phyloP scores from a whole-genome alignment of 2,113 vertebrate genomes.

The Heterotilapia buettikoferi region DNA sequence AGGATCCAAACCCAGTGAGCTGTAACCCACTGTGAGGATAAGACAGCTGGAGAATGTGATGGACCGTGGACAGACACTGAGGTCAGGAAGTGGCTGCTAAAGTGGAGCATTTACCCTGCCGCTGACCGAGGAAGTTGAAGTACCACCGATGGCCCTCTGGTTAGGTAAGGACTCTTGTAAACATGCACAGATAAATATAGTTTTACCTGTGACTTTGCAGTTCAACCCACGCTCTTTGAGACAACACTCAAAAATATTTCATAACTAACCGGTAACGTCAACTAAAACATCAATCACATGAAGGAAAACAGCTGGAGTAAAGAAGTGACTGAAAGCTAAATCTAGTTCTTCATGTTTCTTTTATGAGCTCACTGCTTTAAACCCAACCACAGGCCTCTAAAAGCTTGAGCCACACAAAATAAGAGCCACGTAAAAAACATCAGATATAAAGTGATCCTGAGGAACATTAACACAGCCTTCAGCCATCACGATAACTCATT shows the following conservation, averaged over 20 bases:
- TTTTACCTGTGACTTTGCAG: not conserved
- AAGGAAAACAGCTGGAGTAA: not conserved
- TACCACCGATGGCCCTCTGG: not conserved
- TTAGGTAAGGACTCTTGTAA: constrained; percentile 35
- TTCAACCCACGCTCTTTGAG: not conserved
- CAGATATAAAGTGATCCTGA: not conserved
- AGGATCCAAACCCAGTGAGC: not conserved
- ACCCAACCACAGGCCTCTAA: not conserved
- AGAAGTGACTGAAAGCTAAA: constrained; percentile 2
- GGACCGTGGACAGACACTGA: not conserved
- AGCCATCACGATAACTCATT: not conserved
- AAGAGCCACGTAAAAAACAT: not conserved
- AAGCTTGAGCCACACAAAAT: not conserved
- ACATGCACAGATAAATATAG: not conserved
- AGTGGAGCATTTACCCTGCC: not conserved
- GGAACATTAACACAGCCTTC: not conserved
- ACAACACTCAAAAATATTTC: not conserved
- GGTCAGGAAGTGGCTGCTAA: constrained; percentile 11
- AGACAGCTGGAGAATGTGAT: not conserved
- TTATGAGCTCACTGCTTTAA: constrained; percentile 28
- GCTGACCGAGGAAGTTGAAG: not conserved
- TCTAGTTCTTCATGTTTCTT: constrained; percentile 32
- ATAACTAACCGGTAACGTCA: not conserved
- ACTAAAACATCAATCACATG: not conserved
- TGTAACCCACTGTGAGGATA: not conserved